phyloP scores from a whole-genome alignment of 2,113 vertebrate genomes.

The Cygnus buccinator region DNA sequence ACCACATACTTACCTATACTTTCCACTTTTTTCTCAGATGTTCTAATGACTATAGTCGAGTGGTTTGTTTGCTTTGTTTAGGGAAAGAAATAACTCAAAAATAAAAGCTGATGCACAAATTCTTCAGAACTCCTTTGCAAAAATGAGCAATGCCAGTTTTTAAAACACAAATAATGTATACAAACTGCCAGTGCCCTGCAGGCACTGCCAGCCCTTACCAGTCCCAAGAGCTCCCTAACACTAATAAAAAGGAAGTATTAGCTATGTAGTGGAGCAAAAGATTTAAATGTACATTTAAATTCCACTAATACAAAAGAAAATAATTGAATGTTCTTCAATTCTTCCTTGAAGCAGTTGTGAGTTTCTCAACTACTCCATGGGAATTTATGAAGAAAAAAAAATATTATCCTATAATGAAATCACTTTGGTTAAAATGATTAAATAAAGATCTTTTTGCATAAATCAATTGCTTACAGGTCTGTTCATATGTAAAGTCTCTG shows the following conservation, averaged over 20 bases:
- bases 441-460: background rate
- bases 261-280: background rate
- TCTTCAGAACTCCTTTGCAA: conserved; percentile 2
- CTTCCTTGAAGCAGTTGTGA: conserved; percentile 20
- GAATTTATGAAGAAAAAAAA: background rate
- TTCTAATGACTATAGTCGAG: background rate
- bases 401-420: background rate
- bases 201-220: background rate
- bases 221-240: background rate
- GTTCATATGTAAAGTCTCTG: background rate
- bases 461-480: background rate
- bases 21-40: background rate
- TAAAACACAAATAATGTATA: background rate
- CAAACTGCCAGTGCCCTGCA: background rate
- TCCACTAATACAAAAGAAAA: conserved; percentile 1
- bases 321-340: background rate
- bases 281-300: background rate
- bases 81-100: conserved; percentile 12
- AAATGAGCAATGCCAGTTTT: background rate
- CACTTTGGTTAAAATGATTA: background rate
- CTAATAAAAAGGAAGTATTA: background rate
- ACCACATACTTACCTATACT: background rate
- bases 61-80: background rate
- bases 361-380: background rate
- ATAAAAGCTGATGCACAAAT: background rate